phyloP scores from a whole-genome alignment of 2,888 invertebrate species.

The Glaucopsyche alexis region DNA sequence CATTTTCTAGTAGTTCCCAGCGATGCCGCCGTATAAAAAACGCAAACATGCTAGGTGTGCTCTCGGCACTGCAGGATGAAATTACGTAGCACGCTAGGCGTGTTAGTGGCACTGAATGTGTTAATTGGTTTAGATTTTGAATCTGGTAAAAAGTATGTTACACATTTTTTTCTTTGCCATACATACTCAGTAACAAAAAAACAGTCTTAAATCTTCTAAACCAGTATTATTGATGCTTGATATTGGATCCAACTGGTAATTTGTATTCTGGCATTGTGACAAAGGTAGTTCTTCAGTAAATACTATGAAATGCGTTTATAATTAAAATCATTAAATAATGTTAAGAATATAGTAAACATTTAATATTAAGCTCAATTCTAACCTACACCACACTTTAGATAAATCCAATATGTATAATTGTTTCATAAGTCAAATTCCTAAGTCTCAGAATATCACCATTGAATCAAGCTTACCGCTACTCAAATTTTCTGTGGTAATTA shows the following conservation, averaged over 20 bases:
- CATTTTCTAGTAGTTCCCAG: too few relatives aligned
- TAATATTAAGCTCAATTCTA: constrained; percentile 21
- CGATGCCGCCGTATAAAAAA: too few relatives aligned
- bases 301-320: constrained; percentile 13
- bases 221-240: background rate
- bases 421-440: background rate
- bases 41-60: too few relatives aligned
- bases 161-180: background rate
- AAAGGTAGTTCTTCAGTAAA: background rate
- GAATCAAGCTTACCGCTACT: background rate
- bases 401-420: background rate
- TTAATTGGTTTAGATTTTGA: background rate
- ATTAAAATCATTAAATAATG: constrained; percentile 22
- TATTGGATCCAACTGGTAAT: background rate
- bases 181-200: background rate
- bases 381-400: constrained; percentile 11
- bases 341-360: constrained; percentile 22
- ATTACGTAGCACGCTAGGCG: too few relatives aligned
- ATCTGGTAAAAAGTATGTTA: background rate
- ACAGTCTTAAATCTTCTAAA: background rate
- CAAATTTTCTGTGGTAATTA: background rate
- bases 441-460: background rate
- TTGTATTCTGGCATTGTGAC: constrained; percentile 5
- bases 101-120: too few relatives aligned
- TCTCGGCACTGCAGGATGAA: too few relatives aligned